Evolutionary conservation across 1,140 invertebrate genomes (phyloP).

Genomic region (Aleiodes sp.): DNA sequence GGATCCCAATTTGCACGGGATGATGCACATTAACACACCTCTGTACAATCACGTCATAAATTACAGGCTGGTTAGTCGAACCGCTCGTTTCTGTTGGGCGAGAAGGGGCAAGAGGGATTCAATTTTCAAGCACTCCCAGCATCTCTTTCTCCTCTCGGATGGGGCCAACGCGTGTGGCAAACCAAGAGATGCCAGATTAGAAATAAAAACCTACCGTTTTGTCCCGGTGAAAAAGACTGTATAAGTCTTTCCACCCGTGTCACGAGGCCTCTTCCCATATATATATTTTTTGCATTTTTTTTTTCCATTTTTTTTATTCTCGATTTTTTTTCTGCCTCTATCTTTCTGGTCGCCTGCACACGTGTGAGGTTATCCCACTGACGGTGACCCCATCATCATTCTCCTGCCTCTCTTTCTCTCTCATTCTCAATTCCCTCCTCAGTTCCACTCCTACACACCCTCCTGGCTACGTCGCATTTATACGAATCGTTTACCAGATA

Average conservation of each 20-base stretch:
- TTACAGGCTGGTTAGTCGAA: slow-evolving; percentile 20
- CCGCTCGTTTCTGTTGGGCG: background rate
- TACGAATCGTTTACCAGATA: background rate
- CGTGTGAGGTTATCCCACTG: slow-evolving; percentile 55
- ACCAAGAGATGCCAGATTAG: slow-evolving; percentile 19
- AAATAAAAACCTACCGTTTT: slow-evolving; percentile 21
- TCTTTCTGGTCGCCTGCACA: slow-evolving; percentile 43
- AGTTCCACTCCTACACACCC: slow-evolving; percentile 23
- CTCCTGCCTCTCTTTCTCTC: slow-evolving; percentile 18
- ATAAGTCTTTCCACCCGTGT: background rate
- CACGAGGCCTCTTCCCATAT: background rate
- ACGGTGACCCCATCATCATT: slow-evolving; percentile 52
- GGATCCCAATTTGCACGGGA: slow-evolving; percentile 24
- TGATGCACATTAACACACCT: slow-evolving; percentile 30
- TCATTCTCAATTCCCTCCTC: background rate
- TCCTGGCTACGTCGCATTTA: background rate
- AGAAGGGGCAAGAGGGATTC: slow-evolving; percentile 9
- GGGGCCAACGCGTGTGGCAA: background rate
- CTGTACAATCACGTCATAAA: slow-evolving; percentile 27
- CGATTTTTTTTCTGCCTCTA: background rate
- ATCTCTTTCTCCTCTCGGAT: slow-evolving; percentile 3
- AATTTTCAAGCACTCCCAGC: slow-evolving; percentile 23
- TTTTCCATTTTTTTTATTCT: slow-evolving; percentile 29
- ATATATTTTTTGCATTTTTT: slow-evolving; percentile 7
- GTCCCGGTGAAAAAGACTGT: background rate